Percentiles rank a stretch among this genome's conserved stretches.
phyloP scores from a whole-genome alignment of 2,888 invertebrate genomes.

The Andrena flavipes region DNA sequence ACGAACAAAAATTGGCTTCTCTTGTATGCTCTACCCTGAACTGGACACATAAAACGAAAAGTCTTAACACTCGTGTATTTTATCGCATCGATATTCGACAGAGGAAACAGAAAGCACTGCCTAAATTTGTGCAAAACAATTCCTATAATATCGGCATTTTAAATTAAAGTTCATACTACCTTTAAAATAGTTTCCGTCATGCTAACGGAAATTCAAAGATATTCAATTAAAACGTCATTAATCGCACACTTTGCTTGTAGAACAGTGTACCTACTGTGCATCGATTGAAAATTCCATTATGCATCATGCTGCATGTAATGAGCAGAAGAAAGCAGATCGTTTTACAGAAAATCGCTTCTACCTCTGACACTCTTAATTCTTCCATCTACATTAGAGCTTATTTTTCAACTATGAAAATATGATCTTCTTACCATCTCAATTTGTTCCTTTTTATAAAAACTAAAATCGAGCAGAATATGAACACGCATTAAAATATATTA shows the following conservation, averaged over 20 bases:
- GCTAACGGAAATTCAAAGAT: slow-evolving; percentile 7
- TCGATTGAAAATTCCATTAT: slow-evolving; percentile 29
- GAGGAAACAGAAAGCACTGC: background rate
- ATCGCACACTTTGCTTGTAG: slow-evolving; percentile 1
- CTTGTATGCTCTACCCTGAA: background rate
- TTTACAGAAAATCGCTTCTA: background rate
- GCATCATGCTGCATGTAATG: background rate
- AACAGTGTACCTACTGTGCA: background rate
- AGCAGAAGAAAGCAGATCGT: background rate
- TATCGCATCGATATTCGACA: background rate
- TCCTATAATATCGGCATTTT: background rate
- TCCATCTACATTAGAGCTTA: background rate
- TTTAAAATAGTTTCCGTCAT: too few species aligned
- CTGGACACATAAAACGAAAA: background rate
- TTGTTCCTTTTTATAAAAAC: too few species aligned
- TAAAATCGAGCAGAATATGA: too few species aligned
- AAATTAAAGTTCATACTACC: background rate
- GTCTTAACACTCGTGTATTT: background rate
- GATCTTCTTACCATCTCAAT: too few species aligned
- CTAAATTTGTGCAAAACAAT: background rate
- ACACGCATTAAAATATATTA: too few species aligned
- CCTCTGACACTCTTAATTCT: background rate
- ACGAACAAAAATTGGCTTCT: background rate
- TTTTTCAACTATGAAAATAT: too few species aligned
- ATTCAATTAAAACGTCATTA: slow-evolving; percentile 19